Conservation (phyloP, 2,888 invertebrate genomes). For the Coleophora flavipennella region DNA sequence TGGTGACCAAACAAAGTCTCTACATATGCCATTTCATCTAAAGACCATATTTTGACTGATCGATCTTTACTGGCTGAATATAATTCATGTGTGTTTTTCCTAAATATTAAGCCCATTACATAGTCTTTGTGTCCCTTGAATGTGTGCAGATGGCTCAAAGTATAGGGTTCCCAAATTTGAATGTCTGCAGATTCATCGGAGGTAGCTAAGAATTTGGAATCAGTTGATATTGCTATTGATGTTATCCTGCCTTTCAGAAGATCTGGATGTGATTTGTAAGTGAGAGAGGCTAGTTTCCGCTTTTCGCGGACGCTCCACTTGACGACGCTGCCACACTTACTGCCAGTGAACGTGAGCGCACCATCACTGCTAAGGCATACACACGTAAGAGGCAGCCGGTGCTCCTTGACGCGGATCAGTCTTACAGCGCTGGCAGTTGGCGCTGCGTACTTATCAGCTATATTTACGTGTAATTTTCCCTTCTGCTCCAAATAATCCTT, state of each 20-base stretch:
- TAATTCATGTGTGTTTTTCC: constrained; percentile 87
- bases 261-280: constrained; percentile 56
- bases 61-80: constrained; percentile 85
- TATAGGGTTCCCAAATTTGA: constrained; percentile 87
- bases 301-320: constrained; percentile 85
- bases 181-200: constrained; percentile 74
- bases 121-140: constrained; percentile 84
- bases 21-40: constrained; percentile 96
- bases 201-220: constrained; percentile 84
- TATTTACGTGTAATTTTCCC: constrained; percentile 81
- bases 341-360: constrained; percentile 82
- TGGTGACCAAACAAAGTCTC: constrained; percentile 97
- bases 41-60: constrained; percentile 94
- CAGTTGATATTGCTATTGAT: constrained; percentile 81
- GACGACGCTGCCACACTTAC: constrained; percentile 89
- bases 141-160: constrained; percentile 82
- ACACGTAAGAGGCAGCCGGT: constrained; percentile 85
- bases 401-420: constrained; percentile 81
- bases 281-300: constrained; percentile 72
- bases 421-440: constrained; percentile 48
- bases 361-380: constrained; percentile 83
- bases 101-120: constrained; percentile 86
- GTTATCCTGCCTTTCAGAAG: constrained; percentile 68
- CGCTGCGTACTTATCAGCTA: constrained; percentile 75
- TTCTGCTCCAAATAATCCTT: constrained; percentile 90